A percentile compares a stretch with the other conserved stretches of the same genome.
These are phyloP conservation scores for Poecilobothrus nobilitatus DNA, from an alignment of 2,888 invertebrate species.

Conservation along the genomic window DNA sequence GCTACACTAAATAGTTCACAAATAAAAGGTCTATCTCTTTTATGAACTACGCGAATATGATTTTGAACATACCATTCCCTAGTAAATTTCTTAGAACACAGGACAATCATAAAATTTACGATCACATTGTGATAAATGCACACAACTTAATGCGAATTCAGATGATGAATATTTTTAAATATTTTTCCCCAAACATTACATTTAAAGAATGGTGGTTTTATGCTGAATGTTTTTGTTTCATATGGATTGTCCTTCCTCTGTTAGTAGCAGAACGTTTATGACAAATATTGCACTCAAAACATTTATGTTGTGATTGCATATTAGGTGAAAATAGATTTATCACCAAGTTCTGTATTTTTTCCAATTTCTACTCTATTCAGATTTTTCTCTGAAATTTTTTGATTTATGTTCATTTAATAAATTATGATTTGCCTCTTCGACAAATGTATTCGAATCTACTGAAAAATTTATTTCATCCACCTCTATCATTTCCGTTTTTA, in stretches of 20 bases:
- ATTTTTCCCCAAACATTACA: not conserved
- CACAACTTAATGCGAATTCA: constrained; percentile 18
- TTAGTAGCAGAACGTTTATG: not conserved
- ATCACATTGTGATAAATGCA: constrained; percentile 19
- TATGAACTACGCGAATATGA: constrained; percentile 8
- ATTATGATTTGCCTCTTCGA: not conserved
- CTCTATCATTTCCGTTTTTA: not conserved
- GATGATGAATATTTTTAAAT: not conserved
- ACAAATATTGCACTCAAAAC: not conserved
- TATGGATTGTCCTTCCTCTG: not conserved
- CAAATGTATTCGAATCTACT: not conserved
- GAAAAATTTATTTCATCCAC: not conserved
- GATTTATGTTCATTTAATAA: not conserved
- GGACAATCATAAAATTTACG: constrained; percentile 22
- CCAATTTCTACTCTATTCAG: not conserved
- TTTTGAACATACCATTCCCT: not conserved
- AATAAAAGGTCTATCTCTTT: constrained; percentile 41
- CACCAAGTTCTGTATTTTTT: no score
- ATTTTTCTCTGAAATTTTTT: not conserved
- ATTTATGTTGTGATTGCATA: not conserved
- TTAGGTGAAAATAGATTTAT: no score
- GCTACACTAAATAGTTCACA: constrained; percentile 44
- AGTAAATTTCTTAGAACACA: constrained; percentile 18
- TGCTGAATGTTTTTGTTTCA: not conserved
- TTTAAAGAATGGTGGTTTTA: not conserved